These are phyloP conservation scores for Mustela nigripes DNA, from an alignment of 2,113 vertebrate genomes.

Conservation along the genomic window DNA sequence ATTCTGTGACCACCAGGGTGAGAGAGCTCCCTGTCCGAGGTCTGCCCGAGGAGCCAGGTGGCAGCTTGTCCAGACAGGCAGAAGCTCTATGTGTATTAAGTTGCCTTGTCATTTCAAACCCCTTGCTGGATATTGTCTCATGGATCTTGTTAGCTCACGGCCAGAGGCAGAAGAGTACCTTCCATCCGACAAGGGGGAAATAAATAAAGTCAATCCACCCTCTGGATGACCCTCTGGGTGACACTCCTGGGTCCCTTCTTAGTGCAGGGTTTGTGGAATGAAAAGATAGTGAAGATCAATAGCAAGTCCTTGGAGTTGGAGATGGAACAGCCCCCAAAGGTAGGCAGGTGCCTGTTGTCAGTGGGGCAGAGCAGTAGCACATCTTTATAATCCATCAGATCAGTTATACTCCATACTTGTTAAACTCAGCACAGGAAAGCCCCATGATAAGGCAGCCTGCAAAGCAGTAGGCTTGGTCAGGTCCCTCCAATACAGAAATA, in stretches of 20 bases:
- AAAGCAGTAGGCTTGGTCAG: not conserved
- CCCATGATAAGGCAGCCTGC: accelerated
- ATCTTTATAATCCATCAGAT: not conserved
- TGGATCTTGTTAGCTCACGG: not conserved
- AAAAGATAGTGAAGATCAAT: conserved; percentile 10
- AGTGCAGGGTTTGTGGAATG: not conserved
- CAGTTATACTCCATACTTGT: not conserved
- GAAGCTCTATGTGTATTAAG: accelerated
- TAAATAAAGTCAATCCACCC: not conserved
- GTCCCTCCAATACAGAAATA: accelerated
- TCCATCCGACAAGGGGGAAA: not conserved
- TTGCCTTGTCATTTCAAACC: not conserved
- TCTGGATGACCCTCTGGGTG: not conserved
- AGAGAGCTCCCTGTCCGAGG: not conserved
- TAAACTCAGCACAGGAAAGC: not conserved
- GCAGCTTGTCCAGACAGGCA: not conserved
- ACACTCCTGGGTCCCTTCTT: not conserved
- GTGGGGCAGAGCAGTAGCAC: not conserved
- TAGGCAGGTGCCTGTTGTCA: not conserved
- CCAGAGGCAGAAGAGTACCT: not conserved
- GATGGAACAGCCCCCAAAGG: not conserved
- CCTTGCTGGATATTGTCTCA: not conserved
- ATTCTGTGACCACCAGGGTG: not conserved
- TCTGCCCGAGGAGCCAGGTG: not conserved
- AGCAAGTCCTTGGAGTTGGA: not conserved